Percentiles rank a stretch among this genome's conserved stretches.
phyloP scores from a whole-genome alignment of 2,113 vertebrate species.

The Acinonyx jubatus region DNA sequence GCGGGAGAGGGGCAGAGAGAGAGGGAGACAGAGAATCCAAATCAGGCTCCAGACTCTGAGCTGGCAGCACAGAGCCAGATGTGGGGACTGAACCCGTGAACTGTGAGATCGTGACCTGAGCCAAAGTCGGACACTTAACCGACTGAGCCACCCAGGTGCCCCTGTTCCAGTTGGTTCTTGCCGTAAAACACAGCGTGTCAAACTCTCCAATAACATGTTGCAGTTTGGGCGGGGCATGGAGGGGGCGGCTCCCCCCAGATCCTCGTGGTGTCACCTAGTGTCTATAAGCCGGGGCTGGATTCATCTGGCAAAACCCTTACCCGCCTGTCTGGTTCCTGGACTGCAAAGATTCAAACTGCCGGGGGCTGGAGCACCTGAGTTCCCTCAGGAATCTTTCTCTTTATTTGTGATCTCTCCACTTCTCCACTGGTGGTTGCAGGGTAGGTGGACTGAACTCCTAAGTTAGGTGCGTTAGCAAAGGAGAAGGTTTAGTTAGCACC shows the following conservation, averaged over 20 bases:
- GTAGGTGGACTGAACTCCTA: background rate
- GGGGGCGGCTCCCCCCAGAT: rapidly evolving
- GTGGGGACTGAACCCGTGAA: too few relatives aligned
- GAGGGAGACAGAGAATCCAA: too few relatives aligned
- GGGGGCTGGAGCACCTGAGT: background rate
- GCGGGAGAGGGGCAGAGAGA: too few relatives aligned
- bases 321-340: background rate
- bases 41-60: too few relatives aligned
- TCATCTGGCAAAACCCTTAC: rapidly evolving
- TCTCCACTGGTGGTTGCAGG: background rate
- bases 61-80: too few relatives aligned
- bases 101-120: too few relatives aligned
- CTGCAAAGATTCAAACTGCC: too few relatives aligned
- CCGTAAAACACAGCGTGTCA: background rate
- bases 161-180: background rate
- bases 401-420: background rate
- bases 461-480: rapidly evolving
- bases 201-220: background rate
- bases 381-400: background rate
- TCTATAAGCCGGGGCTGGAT: background rate
- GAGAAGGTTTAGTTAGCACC: background rate
- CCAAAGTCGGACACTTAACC: too few relatives aligned
- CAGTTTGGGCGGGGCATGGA: rapidly evolving
- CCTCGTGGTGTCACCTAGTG: rapidly evolving
- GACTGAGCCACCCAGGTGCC: too few relatives aligned